Evolutionary conservation across 2,888 invertebrate species (phyloP).

Genomic region (Ormyrus thymus): DNA sequence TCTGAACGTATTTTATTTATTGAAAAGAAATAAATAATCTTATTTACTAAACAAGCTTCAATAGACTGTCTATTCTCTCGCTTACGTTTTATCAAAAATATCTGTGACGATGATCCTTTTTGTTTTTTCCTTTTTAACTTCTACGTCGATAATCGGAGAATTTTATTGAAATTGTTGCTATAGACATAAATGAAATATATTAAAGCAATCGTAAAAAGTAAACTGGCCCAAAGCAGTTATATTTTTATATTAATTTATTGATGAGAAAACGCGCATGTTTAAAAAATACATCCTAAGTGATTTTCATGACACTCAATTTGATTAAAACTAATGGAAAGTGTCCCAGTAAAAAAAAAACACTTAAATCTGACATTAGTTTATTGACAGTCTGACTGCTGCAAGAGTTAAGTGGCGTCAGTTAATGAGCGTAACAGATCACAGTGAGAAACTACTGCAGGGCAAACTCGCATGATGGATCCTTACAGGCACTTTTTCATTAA

Average conservation of each 20-base stretch:
- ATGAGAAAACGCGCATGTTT: neutral
- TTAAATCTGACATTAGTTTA: neutral
- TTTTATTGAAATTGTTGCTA: neutral
- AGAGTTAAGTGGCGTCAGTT: neutral
- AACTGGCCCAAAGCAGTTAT: neutral
- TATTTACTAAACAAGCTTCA: slow-evolving; percentile 23
- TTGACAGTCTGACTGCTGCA: neutral
- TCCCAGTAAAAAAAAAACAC: neutral
- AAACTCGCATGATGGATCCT: too few species aligned
- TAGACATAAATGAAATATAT: neutral
- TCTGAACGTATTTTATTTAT: slow-evolving; percentile 5
- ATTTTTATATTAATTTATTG: neutral
- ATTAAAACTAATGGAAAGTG: neutral
- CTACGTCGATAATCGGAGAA: neutral
- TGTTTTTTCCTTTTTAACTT: slow-evolving; percentile 4
- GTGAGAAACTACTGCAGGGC: too few species aligned
- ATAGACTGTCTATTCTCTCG: neutral
- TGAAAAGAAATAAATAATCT: slow-evolving; percentile 34
- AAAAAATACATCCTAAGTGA: neutral
- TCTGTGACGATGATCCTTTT: slow-evolving; percentile 2
- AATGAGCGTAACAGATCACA: neutral
- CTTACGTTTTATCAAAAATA: slow-evolving; percentile 30
- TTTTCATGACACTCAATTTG: neutral
- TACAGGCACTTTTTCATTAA: too few species aligned
- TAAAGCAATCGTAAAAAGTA: neutral